Evolutionary conservation across 2,797 vertebrate genomes (phyloP).

Genomic region (Amniataba percoides): DNA sequence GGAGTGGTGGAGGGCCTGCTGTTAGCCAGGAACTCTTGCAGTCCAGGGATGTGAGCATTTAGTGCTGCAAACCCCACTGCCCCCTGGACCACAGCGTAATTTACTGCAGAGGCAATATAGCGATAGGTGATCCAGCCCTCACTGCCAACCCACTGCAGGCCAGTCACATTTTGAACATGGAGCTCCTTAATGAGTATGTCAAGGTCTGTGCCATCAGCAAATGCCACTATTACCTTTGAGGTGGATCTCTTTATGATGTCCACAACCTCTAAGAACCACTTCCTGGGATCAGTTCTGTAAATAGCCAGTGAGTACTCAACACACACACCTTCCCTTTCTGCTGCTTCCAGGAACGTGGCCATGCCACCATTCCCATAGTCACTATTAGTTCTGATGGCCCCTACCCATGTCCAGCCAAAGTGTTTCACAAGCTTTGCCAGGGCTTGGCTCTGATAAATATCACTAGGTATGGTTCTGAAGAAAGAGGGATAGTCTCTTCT

Average conservation of each 20-base stretch:
- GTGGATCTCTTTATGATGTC: slow-evolving; percentile 83
- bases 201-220: slow-evolving; percentile 85
- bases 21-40: slow-evolving; percentile 80
- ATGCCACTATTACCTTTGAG: slow-evolving; percentile 87
- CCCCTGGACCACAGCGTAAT: slow-evolving; percentile 83
- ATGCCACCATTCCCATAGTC: slow-evolving; percentile 87
- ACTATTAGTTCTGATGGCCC: slow-evolving; percentile 84
- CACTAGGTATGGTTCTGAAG: slow-evolving; percentile 87
- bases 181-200: slow-evolving; percentile 86
- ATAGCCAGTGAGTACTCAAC: slow-evolving; percentile 86
- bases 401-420: slow-evolving; percentile 88
- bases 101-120: slow-evolving; percentile 77
- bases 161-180: slow-evolving; percentile 83
- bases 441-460: slow-evolving; percentile 85
- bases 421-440: slow-evolving; percentile 86
- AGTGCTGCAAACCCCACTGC: slow-evolving; percentile 85
- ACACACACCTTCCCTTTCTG: slow-evolving; percentile 83
- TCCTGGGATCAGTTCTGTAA: slow-evolving; percentile 84
- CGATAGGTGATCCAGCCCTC: slow-evolving; percentile 88
- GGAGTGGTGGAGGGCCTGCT: slow-evolving; percentile 76
- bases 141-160: slow-evolving; percentile 87
- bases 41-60: slow-evolving; percentile 82
- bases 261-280: slow-evolving; percentile 84
- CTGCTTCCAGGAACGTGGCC: slow-evolving; percentile 82
- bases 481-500: slow-evolving; percentile 85